Conservation (phyloP, 2,113 vertebrate genomes). For the Saccopteryx leptura region DNA sequence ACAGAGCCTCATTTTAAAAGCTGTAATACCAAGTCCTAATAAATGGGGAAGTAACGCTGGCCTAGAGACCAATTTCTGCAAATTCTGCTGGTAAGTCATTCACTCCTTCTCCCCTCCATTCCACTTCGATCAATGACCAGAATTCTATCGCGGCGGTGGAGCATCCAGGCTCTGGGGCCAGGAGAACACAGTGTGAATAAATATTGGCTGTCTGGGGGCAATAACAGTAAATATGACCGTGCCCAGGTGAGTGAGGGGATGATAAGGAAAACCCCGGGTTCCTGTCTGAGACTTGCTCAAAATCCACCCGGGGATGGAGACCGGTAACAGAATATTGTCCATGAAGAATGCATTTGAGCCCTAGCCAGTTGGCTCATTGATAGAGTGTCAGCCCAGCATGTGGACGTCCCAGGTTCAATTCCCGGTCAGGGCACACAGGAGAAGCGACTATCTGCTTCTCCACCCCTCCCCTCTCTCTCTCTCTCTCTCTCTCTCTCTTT, state of each 20-base stretch:
- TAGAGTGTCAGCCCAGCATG: no score
- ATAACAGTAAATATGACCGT: neutral
- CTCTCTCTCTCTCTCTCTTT: no score
- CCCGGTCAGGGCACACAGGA: no score
- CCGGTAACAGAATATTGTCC: neutral
- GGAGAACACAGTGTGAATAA: slow-evolving; percentile 18
- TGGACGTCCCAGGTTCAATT: no score
- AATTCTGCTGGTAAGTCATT: slow-evolving; percentile 46
- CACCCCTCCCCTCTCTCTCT: no score
- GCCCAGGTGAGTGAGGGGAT: neutral
- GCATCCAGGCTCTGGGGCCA: neutral
- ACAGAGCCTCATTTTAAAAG: neutral
- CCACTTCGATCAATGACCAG: slow-evolving; percentile 51
- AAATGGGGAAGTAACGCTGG: slow-evolving; percentile 49
- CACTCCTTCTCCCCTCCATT: slow-evolving; percentile 59
- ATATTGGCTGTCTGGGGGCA: neutral
- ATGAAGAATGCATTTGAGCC: neutral
- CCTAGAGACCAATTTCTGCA: slow-evolving; percentile 66
- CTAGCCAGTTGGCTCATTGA: no score
- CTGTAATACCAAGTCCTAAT: slow-evolving; percentile 60
- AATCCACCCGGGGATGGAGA: neutral
- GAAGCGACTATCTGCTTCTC: no score
- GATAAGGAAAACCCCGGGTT: neutral
- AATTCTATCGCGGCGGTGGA: slow-evolving; percentile 9
- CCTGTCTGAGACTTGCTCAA: neutral